Evolutionary conservation across 2,888 invertebrate genomes (phyloP).

Genomic region (Nemapogon koenigi): DNA sequence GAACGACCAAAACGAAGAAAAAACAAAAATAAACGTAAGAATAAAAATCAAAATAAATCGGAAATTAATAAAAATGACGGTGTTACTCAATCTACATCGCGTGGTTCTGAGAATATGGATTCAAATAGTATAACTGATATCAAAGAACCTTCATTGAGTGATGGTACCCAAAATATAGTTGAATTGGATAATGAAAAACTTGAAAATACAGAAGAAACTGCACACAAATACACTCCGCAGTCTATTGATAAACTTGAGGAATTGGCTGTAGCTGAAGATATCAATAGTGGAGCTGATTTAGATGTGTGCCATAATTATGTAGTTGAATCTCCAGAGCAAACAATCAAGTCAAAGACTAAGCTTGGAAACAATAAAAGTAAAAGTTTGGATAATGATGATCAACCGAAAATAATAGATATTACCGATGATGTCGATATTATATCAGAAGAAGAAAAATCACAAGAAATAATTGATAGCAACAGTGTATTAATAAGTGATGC

Average conservation of each 20-base stretch:
- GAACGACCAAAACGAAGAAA: constrained; percentile 50
- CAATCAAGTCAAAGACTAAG: constrained; percentile 29
- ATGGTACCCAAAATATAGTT: constrained; percentile 17
- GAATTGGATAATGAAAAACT: constrained; percentile 6
- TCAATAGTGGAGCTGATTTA: constrained; percentile 1
- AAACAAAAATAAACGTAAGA: constrained; percentile 54
- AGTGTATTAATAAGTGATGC: constrained; percentile 68
- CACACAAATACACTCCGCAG: no score
- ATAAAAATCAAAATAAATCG: constrained; percentile 33
- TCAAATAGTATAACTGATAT: constrained; percentile 25
- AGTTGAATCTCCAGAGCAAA: constrained; percentile 50
- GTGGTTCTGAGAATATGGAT: no score
- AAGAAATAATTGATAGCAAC: constrained; percentile 46
- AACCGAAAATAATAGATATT: constrained; percentile 47
- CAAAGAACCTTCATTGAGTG: constrained; percentile 22
- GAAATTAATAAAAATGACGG: constrained; percentile 1
- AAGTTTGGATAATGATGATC: constrained; percentile 54
- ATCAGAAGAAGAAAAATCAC: constrained; percentile 26
- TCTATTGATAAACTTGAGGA: no score
- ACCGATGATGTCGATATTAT: constrained; percentile 28
- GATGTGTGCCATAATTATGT: constrained; percentile 29
- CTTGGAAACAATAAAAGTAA: constrained; percentile 46
- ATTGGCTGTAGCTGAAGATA: no score
- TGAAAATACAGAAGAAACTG: constrained; percentile 13
- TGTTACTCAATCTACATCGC: no score